A percentile compares a stretch with the other conserved stretches of the same genome.
These are phyloP conservation scores for Heterotis niloticus DNA, from an alignment of 2,113 vertebrate genomes.

Conservation along the genomic window DNA sequence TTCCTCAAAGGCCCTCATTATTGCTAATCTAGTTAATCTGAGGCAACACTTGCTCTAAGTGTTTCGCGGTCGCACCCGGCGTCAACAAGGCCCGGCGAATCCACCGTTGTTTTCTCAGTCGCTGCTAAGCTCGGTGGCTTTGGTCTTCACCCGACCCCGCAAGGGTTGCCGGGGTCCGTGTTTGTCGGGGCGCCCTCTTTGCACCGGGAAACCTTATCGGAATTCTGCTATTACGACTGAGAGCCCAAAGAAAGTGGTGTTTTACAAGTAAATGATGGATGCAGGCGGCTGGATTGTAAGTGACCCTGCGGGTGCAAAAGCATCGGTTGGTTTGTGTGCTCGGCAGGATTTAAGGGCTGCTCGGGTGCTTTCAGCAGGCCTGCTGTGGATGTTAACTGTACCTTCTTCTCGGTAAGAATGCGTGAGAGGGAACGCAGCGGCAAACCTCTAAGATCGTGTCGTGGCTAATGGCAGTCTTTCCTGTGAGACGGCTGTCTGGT, in stretches of 20 bases:
- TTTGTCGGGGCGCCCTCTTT: slow-evolving; percentile 54
- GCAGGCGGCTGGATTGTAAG: too few species aligned
- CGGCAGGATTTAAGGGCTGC: too few species aligned
- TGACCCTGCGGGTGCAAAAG: too few species aligned
- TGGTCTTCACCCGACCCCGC: slow-evolving; percentile 35
- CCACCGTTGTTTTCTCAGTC: slow-evolving; percentile 51
- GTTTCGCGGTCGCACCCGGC: slow-evolving; percentile 46
- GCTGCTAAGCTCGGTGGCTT: slow-evolving; percentile 30
- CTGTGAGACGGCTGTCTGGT: neutral
- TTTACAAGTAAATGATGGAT: neutral
- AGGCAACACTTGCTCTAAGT: slow-evolving; percentile 47
- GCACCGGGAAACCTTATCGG: slow-evolving; percentile 24
- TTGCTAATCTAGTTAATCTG: slow-evolving; percentile 40
- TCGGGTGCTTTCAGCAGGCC: too few species aligned
- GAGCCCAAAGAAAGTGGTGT: neutral
- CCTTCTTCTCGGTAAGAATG: neutral
- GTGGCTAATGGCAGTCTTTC: neutral
- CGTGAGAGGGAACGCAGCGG: too few species aligned
- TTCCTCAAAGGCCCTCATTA: slow-evolving; percentile 39
- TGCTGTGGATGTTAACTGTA: neutral
- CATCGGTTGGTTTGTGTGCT: too few species aligned
- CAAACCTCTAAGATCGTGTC: neutral
- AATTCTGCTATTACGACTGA: neutral
- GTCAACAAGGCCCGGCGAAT: slow-evolving; percentile 56
- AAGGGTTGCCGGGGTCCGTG: slow-evolving; percentile 61